Percentiles rank a stretch among this genome's conserved stretches.
Evolutionary conservation across 2,797 vertebrate species (phyloP).

Genomic region (Melanogrammus aeglefinus): DNA sequence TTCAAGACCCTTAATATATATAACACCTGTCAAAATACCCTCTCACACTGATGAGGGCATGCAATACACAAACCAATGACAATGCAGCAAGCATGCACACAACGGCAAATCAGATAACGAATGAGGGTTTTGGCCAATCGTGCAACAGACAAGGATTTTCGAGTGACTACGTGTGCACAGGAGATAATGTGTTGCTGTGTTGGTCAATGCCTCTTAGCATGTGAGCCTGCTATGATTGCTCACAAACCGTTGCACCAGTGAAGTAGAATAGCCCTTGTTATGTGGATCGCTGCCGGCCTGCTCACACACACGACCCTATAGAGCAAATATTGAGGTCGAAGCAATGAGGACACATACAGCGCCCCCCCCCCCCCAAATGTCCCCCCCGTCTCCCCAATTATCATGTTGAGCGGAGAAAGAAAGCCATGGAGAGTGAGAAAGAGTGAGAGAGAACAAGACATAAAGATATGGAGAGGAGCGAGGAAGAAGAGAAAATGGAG

Average conservation of each 20-base stretch:
- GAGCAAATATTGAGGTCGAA: slow-evolving; percentile 20
- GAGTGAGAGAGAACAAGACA: slow-evolving; percentile 4
- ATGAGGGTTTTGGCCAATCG: not conserved
- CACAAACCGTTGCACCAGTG: not conserved
- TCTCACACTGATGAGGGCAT: not conserved
- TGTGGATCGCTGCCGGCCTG: not conserved
- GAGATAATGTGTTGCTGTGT: not conserved
- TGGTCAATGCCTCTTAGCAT: not conserved
- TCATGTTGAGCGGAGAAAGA: not conserved
- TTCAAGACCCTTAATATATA: slow-evolving; percentile 2
- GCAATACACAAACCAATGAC: not conserved
- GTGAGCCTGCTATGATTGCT: not conserved
- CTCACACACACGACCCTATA: slow-evolving; percentile 2
- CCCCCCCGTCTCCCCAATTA: not conserved
- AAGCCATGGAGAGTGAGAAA: slow-evolving; percentile 6
- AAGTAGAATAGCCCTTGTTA: not conserved
- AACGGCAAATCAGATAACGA: not conserved
- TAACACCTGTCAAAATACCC: not conserved
- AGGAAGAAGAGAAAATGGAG: not conserved
- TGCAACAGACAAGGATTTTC: not conserved
- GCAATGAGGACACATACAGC: not conserved
- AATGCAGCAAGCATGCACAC: not conserved
- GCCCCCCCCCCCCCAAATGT: not conserved
- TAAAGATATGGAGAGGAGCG: not conserved
- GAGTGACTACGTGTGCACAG: not conserved